phyloP scores from a whole-genome alignment of 2,113 vertebrate genomes.

The Cottus gobio region DNA sequence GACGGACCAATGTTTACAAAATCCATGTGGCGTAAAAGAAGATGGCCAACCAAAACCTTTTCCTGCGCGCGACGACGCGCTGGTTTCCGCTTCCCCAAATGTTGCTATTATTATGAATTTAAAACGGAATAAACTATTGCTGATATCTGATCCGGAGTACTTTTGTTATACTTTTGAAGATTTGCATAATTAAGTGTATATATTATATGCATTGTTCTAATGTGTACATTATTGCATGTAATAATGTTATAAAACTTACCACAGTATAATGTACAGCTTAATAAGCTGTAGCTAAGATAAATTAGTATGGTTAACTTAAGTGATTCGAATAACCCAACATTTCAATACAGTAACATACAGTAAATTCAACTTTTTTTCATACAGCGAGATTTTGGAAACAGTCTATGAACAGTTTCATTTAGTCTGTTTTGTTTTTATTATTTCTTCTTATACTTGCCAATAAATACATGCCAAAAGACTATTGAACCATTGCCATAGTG shows the following conservation, averaged over 20 bases:
- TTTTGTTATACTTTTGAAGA: not conserved
- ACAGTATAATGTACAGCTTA: not conserved
- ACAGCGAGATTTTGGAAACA: not conserved
- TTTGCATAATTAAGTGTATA: not conserved
- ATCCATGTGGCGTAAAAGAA: conserved; percentile 37
- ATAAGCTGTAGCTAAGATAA: not conserved
- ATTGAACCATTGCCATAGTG: not conserved
- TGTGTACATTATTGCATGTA: not conserved
- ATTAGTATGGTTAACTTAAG: not conserved
- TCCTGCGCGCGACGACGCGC: not conserved
- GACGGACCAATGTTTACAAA: conserved; percentile 52
- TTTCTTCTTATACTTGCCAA: not conserved
- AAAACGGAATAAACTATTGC: not conserved
- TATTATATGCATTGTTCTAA: not conserved
- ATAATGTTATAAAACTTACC: not conserved
- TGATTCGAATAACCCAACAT: not conserved
- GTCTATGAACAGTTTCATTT: not conserved
- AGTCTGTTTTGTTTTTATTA: not conserved
- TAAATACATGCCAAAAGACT: not conserved
- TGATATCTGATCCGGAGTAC: not conserved
- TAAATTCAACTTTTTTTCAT: not conserved
- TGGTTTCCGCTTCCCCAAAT: not conserved
- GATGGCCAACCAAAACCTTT: conserved; percentile 56
- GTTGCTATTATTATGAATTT: not conserved
- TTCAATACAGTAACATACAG: not conserved